Conservation (phyloP, 2,888 invertebrate species). For the Ophion costatus region DNA sequence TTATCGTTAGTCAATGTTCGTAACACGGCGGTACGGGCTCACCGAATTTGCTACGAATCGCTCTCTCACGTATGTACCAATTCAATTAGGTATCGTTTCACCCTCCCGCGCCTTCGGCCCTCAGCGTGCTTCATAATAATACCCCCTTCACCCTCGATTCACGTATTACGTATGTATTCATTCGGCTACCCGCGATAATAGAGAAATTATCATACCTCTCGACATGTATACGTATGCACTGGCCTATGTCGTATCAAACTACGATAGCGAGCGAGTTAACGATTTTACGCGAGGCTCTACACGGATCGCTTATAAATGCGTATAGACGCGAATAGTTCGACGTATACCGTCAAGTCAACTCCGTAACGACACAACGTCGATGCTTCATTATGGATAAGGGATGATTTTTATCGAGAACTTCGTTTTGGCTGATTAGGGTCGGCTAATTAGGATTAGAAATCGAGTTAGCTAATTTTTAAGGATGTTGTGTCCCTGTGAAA, state of each 20-base stretch:
- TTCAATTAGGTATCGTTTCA: constrained; percentile 60
- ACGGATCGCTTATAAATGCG: constrained; percentile 8
- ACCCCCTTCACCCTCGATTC: constrained; percentile 35
- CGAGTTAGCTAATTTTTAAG: too few species aligned
- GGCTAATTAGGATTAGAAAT: too few species aligned
- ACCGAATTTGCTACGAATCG: constrained; percentile 41
- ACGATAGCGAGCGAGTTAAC: constrained; percentile 7
- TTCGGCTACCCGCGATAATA: constrained; percentile 62
- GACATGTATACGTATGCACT: constrained; percentile 28
- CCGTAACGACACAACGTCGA: neutral
- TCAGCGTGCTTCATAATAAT: constrained; percentile 59
- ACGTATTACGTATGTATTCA: constrained; percentile 47
- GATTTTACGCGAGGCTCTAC: constrained; percentile 38
- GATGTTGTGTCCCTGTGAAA: too few species aligned
- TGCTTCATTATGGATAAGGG: neutral
- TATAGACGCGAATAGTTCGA: neutral
- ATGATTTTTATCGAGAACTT: neutral
- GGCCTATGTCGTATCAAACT: constrained; percentile 1
- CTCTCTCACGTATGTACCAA: constrained; percentile 42
- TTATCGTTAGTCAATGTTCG: constrained; percentile 64
- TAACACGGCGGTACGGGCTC: constrained; percentile 37
- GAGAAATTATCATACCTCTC: constrained; percentile 67
- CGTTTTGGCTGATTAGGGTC: too few species aligned
- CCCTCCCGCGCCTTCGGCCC: constrained; percentile 22
- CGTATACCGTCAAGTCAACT: neutral